Base-by-base conservation (phyloP, 92 coral and sea anemone species). In the Diadumene lineata region DNA sequence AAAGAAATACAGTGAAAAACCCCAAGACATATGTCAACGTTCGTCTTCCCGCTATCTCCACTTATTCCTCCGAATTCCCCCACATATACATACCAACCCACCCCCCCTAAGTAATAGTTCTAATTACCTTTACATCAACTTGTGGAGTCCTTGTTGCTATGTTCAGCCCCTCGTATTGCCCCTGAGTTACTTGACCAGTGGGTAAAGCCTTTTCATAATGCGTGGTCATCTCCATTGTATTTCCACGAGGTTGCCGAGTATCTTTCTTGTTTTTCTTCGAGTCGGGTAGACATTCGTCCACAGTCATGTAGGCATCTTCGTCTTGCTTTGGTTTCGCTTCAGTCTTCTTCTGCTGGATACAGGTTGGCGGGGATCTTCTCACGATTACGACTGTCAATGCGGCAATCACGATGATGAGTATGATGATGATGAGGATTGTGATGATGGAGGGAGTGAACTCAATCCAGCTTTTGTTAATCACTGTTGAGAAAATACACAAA, bases 211-310 rank as follows among this genome's bases (percentile, higher is more conserved):
- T 62, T 30, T 62, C 43, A 62, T 62, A 62, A 62, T 31, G 68
- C 38, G 68, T 29, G 6, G 38, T 62, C 43, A 7, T 58, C 28
- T 58, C 64, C 6, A 18, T 26, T 58, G 64, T 26, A n/a, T n/a
- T n/a, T n/a, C n/a, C n/a, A n/a, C n/a, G n/a, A n/a, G n/a, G n/a
- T n/a, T n/a, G n/a, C n/a, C n/a, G n/a, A n/a, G n/a, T n/a, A n/a
- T n/a, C n/a, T n/a, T n/a, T 22, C 26, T 58, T 58, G 64, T 25
- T n/a, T 7, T 6, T 4, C 26, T 72, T 72, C 32, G 56, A n/a
- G 53, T 72, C 77, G 0, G 19, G 55, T 10, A 27, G 29, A 29
- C 25, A 11, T n/a, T 70, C 75, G 13, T 70, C 75, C 24, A 72
- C 56, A 1, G 77, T 56, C 65, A 56, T 56, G 33, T 72, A 72